These are phyloP conservation scores for Bombus affinis DNA, from an alignment of 1,140 invertebrate genomes.

Conservation along the genomic window DNA sequence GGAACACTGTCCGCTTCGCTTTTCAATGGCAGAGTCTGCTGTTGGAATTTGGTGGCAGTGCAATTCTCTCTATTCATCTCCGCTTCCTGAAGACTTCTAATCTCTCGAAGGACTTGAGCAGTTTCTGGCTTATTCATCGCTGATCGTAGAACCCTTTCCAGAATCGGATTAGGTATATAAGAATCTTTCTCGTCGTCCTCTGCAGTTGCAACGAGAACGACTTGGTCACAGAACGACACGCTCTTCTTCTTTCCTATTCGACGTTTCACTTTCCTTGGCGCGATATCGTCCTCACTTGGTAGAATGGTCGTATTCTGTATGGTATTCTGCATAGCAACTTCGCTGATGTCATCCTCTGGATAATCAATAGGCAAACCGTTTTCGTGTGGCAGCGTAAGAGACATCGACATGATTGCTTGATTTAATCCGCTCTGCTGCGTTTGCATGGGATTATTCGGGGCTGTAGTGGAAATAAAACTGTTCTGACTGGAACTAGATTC, in stretches of 20 bases:
- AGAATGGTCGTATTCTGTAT: slow-evolving; percentile 80
- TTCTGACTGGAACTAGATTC: slow-evolving; percentile 74
- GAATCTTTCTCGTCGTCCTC: slow-evolving; percentile 95
- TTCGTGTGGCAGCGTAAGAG: slow-evolving; percentile 79
- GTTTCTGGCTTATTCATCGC: slow-evolving; percentile 89
- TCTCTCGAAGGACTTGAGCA: slow-evolving; percentile 82
- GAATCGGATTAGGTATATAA: slow-evolving; percentile 94
- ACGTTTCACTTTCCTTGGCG: slow-evolving; percentile 81
- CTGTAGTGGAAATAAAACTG: slow-evolving; percentile 60
- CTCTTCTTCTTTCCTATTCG: slow-evolving; percentile 92
- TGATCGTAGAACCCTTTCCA: slow-evolving; percentile 92
- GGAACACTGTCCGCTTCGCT: slow-evolving; percentile 79
- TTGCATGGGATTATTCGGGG: slow-evolving; percentile 32
- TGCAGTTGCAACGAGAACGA: slow-evolving; percentile 94
- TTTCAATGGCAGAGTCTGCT: slow-evolving; percentile 80
- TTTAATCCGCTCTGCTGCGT: slow-evolving; percentile 75
- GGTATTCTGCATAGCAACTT: slow-evolving; percentile 81
- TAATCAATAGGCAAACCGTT: slow-evolving; percentile 80
- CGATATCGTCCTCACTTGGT: slow-evolving; percentile 78
- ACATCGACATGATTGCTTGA: slow-evolving; percentile 78
- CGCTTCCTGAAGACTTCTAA: slow-evolving; percentile 80
- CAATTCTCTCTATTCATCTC: slow-evolving; percentile 78
- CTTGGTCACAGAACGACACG: slow-evolving; percentile 96
- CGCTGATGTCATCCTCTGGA: slow-evolving; percentile 81
- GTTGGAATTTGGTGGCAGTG: slow-evolving; percentile 76